phyloP scores from a whole-genome alignment of 2,797 vertebrate genomes.

The Hyperoplus immaculatus region DNA sequence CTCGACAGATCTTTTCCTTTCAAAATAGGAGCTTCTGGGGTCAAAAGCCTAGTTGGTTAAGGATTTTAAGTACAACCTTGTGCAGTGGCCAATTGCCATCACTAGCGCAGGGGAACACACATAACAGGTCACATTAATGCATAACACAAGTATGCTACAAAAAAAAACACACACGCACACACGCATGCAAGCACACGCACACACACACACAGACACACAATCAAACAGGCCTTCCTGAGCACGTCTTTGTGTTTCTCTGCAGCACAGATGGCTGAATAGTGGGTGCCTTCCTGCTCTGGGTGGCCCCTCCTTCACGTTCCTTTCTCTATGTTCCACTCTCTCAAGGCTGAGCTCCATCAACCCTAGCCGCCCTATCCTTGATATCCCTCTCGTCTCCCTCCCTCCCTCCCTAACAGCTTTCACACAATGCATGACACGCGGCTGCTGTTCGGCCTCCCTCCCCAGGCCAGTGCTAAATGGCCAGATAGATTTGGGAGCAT shows the following conservation, averaged over 20 bases:
- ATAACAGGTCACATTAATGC: constrained; percentile 43
- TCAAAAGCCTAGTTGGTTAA: constrained; percentile 28
- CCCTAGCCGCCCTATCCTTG: constrained; percentile 25
- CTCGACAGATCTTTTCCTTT: neutral
- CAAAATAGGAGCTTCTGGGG: constrained; percentile 5
- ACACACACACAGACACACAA: constrained; percentile 26
- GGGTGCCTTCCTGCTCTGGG: constrained; percentile 70
- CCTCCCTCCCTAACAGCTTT: constrained; percentile 63
- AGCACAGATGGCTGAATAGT: constrained; percentile 79
- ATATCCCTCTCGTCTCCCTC: constrained; percentile 42
- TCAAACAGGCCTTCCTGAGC: constrained; percentile 27
- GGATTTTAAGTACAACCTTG: constrained; percentile 38
- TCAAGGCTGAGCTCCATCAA: constrained; percentile 49
- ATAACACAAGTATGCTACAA: constrained; percentile 29
- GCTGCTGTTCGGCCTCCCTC: constrained; percentile 56
- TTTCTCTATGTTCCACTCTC: constrained; percentile 37
- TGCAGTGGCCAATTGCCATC: constrained; percentile 39
- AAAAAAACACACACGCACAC: constrained; percentile 19
- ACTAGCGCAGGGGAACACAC: constrained; percentile 45
- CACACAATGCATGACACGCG: constrained; percentile 67
- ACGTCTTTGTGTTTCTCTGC: constrained; percentile 67
- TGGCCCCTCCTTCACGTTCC: constrained; percentile 50
- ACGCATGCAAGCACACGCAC: neutral
- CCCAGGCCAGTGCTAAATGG: constrained; percentile 75
- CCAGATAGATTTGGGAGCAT: constrained; percentile 79